These are phyloP conservation scores for Parasteatoda lunata DNA, from an alignment of 2,888 invertebrate species.

Conservation along the genomic window DNA sequence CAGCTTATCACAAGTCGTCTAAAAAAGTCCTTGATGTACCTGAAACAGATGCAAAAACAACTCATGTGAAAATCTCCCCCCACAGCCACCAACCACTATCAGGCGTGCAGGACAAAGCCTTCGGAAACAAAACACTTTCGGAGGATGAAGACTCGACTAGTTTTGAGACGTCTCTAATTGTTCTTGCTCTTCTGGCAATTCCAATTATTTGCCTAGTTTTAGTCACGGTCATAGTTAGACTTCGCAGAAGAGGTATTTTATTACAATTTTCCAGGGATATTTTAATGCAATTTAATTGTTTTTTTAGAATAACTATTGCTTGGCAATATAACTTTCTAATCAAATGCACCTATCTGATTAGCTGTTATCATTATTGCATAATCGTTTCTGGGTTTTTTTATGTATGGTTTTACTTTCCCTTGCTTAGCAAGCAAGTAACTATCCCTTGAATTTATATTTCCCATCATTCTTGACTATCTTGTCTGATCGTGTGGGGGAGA, in stretches of 20 bases:
- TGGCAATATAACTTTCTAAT: too few species aligned
- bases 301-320: neutral
- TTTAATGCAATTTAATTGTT: neutral
- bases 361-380: too few species aligned
- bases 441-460: too few species aligned
- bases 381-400: too few species aligned
- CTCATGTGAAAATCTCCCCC: neutral
- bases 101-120: constrained; percentile 4
- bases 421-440: too few species aligned
- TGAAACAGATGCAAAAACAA: neutral
- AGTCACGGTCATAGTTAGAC: constrained; percentile 73
- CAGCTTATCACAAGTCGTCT: constrained; percentile 61
- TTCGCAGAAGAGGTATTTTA: constrained; percentile 73
- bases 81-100: neutral
- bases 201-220: constrained; percentile 74
- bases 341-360: too few species aligned
- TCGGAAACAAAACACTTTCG: neutral
- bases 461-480: too few species aligned
- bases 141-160: constrained; percentile 64
- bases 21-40: constrained; percentile 63
- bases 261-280: too few species aligned
- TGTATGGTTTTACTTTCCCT: too few species aligned
- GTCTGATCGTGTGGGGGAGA: too few species aligned
- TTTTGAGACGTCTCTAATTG: constrained; percentile 74
- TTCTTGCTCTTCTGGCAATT: constrained; percentile 74